Base-by-base conservation (phyloP, 2,113 vertebrate species). In the Otis tarda region DNA sequence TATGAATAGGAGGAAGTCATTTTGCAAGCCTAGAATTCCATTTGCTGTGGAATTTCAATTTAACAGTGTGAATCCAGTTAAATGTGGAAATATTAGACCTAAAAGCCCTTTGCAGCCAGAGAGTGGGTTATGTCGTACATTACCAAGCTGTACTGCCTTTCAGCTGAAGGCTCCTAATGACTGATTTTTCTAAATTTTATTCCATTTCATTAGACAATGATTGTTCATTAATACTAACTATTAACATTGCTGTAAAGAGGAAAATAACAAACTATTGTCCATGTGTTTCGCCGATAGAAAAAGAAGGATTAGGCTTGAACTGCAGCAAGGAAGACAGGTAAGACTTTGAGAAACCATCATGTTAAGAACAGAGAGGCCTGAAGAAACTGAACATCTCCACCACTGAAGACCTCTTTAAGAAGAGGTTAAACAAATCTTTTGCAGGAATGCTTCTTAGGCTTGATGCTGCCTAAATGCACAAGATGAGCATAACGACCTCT, bases 11-110 rank as follows among this genome's bases (percentile, higher is more conserved):
- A 89, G 89, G 87, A 84, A 92, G 87, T 89, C 17, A 11, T 93
- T 97, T 96, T 95, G 81, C 63, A 76, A 91, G 70, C 43, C 92
- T 87, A 80, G 74, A 86, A 70, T 95, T 96, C 73, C 73, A 87
- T 95, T 97, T 85, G 71, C 80, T 94, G 71, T 67, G 93, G 90
- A 92, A 94, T 95, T 95, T 93, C 71, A 83, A 81, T 93, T 93
- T 88, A 96, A 65, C 77, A 84, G 41, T 63, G 56, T 89, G 55
- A 69, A 74, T 94, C 53, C 41, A 70, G 82, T 75, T 88, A 76
- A 94, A 80, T 52, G 55, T 52, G 52, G 77, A 75, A 91, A 76
- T 84, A 64, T 7, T 88, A 43, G 24, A 56, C 37, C n/a, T 78
- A 31, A 56, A 50, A 63, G 67, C 45, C 35, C 31, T 87, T 59